These are phyloP conservation scores for Setophaga coronata DNA, from an alignment of 2,113 vertebrate species.

Conservation along the genomic window DNA sequence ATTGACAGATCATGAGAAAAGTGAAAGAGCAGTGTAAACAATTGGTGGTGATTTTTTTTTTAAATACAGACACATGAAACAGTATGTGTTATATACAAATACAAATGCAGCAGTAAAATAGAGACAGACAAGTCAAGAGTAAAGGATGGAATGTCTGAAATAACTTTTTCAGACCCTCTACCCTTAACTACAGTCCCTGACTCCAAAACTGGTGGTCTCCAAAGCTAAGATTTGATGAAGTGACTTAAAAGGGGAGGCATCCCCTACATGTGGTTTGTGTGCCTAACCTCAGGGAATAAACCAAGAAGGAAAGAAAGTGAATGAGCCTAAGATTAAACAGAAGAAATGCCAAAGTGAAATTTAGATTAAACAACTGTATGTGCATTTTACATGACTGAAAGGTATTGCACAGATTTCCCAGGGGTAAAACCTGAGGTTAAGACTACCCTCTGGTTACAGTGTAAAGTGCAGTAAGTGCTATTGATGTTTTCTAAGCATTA, in stretches of 20 bases:
- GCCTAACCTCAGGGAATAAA: background rate
- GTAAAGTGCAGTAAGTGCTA: background rate
- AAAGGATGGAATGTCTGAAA: background rate
- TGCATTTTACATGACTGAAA: background rate
- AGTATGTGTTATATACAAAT: background rate
- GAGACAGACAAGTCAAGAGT: background rate
- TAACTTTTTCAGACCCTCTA: background rate
- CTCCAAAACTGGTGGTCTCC: background rate
- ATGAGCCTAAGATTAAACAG: background rate
- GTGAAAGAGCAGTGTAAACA: background rate
- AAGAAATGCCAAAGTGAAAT: background rate
- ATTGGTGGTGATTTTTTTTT: background rate
- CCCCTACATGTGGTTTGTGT: background rate
- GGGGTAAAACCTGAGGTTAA: background rate
- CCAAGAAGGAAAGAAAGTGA: background rate
- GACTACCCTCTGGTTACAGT: background rate
- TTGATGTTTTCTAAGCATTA: background rate
- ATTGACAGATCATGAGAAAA: constrained; percentile 7
- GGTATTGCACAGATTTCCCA: background rate
- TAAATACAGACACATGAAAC: background rate
- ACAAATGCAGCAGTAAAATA: background rate
- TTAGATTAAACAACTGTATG: background rate
- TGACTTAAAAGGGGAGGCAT: background rate
- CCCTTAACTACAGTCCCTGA: background rate
- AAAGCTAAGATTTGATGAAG: background rate